Evolutionary conservation across 2,888 invertebrate species (phyloP).

Genomic region (Eilema griseolum): DNA sequence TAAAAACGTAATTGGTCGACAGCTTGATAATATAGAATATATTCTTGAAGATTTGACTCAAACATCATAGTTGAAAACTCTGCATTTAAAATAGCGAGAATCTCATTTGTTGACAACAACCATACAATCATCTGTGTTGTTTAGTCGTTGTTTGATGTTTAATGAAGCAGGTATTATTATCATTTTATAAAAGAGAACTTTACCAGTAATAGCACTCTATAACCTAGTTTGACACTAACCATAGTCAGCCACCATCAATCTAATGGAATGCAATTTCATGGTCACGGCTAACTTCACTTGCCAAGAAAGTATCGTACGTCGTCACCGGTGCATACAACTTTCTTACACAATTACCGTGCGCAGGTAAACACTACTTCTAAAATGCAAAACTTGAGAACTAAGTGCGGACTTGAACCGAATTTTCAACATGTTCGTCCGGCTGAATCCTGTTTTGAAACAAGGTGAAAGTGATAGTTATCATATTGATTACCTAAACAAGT

Average conservation of each 20-base stretch:
- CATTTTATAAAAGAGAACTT: neutral
- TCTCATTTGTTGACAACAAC: no score
- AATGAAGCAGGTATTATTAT: no score
- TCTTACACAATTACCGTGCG: slow-evolving; percentile 44
- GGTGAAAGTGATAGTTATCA: neutral
- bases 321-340: slow-evolving; percentile 38
- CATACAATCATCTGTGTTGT: no score
- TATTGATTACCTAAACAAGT: neutral
- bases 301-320: slow-evolving; percentile 38
- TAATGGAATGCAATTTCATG: slow-evolving; percentile 19
- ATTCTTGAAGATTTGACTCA: no score
- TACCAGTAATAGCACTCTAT: neutral
- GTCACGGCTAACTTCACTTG: slow-evolving; percentile 34
- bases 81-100: no score
- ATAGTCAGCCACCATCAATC: slow-evolving; percentile 17
- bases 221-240: neutral
- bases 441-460: slow-evolving; percentile 29
- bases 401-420: slow-evolving; percentile 23
- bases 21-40: neutral
- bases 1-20: slow-evolving; percentile 14
- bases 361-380: slow-evolving; percentile 13
- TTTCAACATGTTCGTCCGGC: slow-evolving; percentile 34
- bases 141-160: no score
- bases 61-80: neutral
- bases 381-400: slow-evolving; percentile 24